Evolutionary conservation across 2,113 vertebrate genomes (phyloP).

Genomic region (Coptodon bakossiorum): DNA sequence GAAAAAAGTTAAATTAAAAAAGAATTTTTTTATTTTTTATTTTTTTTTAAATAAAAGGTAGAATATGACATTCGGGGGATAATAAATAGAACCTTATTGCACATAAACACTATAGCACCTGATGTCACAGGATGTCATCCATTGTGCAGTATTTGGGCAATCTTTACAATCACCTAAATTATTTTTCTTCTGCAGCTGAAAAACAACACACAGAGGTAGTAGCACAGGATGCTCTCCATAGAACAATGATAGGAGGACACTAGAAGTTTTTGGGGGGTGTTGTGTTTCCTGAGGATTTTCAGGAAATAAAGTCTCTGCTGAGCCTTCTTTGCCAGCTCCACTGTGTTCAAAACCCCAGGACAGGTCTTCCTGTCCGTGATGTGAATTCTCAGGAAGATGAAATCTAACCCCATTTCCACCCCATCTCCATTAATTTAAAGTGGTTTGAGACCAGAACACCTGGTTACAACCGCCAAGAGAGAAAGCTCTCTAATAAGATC

Average conservation of each 20-base stretch:
- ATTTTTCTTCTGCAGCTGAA: background rate
- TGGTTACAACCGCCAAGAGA: background rate
- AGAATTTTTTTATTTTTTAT: too few species aligned
- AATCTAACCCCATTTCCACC: background rate
- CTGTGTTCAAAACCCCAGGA: background rate
- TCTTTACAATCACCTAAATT: background rate
- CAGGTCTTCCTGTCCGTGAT: background rate
- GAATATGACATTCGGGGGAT: background rate
- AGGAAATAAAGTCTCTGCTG: background rate
- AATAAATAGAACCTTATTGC: background rate
- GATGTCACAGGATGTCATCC: background rate
- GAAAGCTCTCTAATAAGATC: background rate
- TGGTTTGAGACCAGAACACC: background rate
- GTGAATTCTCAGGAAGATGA: rapidly evolving
- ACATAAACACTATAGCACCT: background rate
- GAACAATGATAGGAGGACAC: rapidly evolving
- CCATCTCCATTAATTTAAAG: rapidly evolving
- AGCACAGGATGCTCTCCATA: background rate
- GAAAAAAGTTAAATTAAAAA: too few species aligned
- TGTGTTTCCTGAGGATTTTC: background rate
- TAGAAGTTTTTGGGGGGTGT: background rate
- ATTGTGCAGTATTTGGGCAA: background rate
- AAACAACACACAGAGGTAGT: background rate
- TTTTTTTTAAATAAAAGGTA: too few species aligned
- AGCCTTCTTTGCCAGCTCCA: background rate